Percentiles rank a stretch among this genome's conserved stretches.
Evolutionary conservation across 2,888 invertebrate species (phyloP).

Genomic region (Drosophila infuscata): DNA sequence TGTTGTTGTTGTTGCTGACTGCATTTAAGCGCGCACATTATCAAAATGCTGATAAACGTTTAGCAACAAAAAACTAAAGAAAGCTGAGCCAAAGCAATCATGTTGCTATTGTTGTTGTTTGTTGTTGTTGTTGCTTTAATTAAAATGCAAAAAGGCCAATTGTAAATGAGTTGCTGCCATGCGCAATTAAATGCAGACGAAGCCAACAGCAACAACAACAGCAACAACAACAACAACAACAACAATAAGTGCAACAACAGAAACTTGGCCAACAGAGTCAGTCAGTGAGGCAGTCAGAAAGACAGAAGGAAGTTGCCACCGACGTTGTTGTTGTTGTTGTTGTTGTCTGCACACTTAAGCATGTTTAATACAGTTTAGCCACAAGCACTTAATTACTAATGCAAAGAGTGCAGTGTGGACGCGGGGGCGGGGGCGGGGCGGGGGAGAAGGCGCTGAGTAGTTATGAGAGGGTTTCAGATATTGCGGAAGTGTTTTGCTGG

Average conservation of each 20-base stretch:
- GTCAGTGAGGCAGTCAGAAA: conserved; percentile 35
- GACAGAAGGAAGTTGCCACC: conserved; percentile 62
- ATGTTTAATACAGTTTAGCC: conserved; percentile 84
- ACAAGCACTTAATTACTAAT: conserved; percentile 84
- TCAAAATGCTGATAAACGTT: conserved; percentile 84
- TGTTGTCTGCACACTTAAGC: conserved; percentile 82
- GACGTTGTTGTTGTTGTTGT: conserved; percentile 42
- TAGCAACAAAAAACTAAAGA: conserved; percentile 45
- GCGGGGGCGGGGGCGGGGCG: not conserved
- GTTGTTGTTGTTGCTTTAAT: conserved; percentile 60
- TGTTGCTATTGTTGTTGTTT: not conserved
- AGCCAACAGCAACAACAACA: conserved; percentile 27
- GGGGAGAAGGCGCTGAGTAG: not conserved
- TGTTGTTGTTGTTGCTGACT: conserved; percentile 28
- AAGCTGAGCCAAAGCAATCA: conserved; percentile 2
- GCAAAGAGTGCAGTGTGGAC: conserved; percentile 30
- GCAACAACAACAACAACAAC: conserved; percentile 14
- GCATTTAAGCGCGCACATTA: conserved; percentile 77
- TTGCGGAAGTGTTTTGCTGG: conserved; percentile 77
- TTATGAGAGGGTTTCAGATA: conserved; percentile 53
- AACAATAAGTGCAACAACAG: conserved; percentile 16
- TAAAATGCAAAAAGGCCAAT: conserved; percentile 82
- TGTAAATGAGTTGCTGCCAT: conserved; percentile 70
- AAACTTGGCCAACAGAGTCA: conserved; percentile 24
- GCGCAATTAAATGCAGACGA: conserved; percentile 77